These are phyloP conservation scores for Labeo calbasu DNA, from an alignment of 2,797 vertebrate species.

Conservation along the genomic window DNA sequence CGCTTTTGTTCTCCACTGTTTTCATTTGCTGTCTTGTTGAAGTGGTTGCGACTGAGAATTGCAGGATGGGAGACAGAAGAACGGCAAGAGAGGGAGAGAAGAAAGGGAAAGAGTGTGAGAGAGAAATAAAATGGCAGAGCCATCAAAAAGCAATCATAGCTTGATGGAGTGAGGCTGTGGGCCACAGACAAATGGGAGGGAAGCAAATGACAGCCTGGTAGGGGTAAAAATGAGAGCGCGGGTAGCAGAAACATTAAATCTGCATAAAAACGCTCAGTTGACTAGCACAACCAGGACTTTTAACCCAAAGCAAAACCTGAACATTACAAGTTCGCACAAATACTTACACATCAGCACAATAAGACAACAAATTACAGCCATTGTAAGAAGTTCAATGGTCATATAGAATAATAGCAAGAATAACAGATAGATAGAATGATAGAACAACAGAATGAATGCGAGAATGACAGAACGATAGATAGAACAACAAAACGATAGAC, in stretches of 20 bases:
- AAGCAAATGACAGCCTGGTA: slow-evolving; percentile 67
- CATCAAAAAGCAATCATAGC: slow-evolving; percentile 78
- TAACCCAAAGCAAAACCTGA: slow-evolving; percentile 19
- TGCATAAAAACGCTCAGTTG: slow-evolving; percentile 50
- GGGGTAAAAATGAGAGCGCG: slow-evolving; percentile 21
- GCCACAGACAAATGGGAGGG: slow-evolving; percentile 65
- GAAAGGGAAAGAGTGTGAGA: slow-evolving; percentile 29
- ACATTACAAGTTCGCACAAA: slow-evolving; percentile 13
- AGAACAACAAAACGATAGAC: not conserved
- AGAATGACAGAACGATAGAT: not conserved
- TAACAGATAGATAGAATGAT: not conserved
- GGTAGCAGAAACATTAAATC: slow-evolving; percentile 48
- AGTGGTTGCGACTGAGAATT: slow-evolving; percentile 67
- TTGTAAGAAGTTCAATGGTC: not conserved
- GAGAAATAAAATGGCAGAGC: slow-evolving; percentile 57
- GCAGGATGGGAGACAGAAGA: slow-evolving; percentile 57
- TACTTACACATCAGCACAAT: slow-evolving; percentile 4
- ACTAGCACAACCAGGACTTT: slow-evolving; percentile 34
- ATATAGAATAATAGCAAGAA: not conserved
- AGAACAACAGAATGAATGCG: not conserved
- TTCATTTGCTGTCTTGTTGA: slow-evolving; percentile 66
- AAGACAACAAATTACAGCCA: not conserved
- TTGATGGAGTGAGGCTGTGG: slow-evolving; percentile 67
- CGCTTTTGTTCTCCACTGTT: slow-evolving; percentile 51
- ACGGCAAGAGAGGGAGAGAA: slow-evolving; percentile 54